Percentiles rank a stretch among this genome's conserved stretches.
phyloP scores from a whole-genome alignment of 2,888 invertebrate genomes.

The Rhamnusium bicolor region DNA sequence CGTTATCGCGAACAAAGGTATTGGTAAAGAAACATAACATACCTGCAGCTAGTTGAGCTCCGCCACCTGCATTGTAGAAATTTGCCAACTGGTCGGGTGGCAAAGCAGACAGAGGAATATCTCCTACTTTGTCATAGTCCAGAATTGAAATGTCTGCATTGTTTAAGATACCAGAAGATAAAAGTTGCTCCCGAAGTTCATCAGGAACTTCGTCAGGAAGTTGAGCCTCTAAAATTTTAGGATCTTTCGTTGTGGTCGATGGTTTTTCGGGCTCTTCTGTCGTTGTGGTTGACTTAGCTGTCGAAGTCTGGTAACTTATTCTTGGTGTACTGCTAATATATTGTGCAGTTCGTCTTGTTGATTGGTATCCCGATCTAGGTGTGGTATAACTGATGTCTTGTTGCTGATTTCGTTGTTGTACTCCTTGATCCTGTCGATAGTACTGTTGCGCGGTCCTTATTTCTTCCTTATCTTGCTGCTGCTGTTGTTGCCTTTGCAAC shows the following conservation, averaged over 20 bases:
- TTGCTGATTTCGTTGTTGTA: constrained; percentile 72
- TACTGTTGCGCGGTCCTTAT: constrained; percentile 65
- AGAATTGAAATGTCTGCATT: constrained; percentile 91
- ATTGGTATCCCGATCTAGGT: constrained; percentile 42
- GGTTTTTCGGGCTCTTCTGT: constrained; percentile 68
- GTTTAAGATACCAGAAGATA: constrained; percentile 88
- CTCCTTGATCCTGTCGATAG: constrained; percentile 58
- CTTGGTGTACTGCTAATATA: constrained; percentile 49
- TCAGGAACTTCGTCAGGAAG: constrained; percentile 92
- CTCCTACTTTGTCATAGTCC: constrained; percentile 91
- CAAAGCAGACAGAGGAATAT: constrained; percentile 85
- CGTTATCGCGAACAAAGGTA: too few species aligned
- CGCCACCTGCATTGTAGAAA: constrained; percentile 89
- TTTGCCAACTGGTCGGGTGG: constrained; percentile 90
- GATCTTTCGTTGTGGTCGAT: constrained; percentile 71
- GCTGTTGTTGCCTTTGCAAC: constrained; percentile 62
- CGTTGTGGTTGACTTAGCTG: constrained; percentile 72
- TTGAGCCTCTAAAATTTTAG: constrained; percentile 74
- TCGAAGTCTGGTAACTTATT: constrained; percentile 65
- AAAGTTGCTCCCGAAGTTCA: constrained; percentile 85
- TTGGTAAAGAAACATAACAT: too few species aligned
- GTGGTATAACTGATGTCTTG: constrained; percentile 48
- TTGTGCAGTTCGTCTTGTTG: constrained; percentile 36
- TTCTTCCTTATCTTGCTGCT: constrained; percentile 63
- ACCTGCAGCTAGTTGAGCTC: constrained; percentile 58